Conservation (phyloP, 2,888 invertebrate genomes). For the Drosophila flavopinicola region DNA sequence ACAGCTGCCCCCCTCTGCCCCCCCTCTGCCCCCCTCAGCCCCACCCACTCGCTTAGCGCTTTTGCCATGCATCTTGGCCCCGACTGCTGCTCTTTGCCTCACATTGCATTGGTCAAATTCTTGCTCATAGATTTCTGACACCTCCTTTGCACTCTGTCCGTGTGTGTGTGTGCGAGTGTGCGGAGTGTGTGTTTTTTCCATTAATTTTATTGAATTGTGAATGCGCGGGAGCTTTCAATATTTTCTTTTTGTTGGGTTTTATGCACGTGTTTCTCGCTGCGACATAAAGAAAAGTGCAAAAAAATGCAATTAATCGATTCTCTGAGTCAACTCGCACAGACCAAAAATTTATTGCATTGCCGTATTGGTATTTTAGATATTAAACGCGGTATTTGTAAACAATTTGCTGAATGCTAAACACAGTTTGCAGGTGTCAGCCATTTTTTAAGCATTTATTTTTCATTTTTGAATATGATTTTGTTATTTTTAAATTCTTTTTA, state of each 20-base stretch:
- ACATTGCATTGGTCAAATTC: conserved; percentile 56
- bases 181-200: conserved; percentile 36
- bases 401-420: not conserved
- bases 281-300: conserved; percentile 46
- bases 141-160: conserved; percentile 25
- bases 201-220: conserved; percentile 63
- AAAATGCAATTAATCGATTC: conserved; percentile 58
- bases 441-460: no score
- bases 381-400: conserved; percentile 21
- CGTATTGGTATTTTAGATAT: not conserved
- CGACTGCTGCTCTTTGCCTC: conserved; percentile 28
- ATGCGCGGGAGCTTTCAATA: conserved; percentile 21
- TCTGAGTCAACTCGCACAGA: conserved; percentile 1
- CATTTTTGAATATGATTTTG: no score
- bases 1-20: not conserved
- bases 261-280: conserved; percentile 44
- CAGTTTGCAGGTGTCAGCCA: no score
- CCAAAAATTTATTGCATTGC: conserved; percentile 1
- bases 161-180: not conserved
- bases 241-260: conserved; percentile 27
- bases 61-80: conserved; percentile 36
- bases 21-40: not conserved
- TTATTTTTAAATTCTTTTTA: no score
- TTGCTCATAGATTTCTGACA: conserved; percentile 61
- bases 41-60: conserved; percentile 10